Base-by-base conservation (phyloP, 2,797 vertebrate genomes). In the Epinephelus malabaricus region DNA sequence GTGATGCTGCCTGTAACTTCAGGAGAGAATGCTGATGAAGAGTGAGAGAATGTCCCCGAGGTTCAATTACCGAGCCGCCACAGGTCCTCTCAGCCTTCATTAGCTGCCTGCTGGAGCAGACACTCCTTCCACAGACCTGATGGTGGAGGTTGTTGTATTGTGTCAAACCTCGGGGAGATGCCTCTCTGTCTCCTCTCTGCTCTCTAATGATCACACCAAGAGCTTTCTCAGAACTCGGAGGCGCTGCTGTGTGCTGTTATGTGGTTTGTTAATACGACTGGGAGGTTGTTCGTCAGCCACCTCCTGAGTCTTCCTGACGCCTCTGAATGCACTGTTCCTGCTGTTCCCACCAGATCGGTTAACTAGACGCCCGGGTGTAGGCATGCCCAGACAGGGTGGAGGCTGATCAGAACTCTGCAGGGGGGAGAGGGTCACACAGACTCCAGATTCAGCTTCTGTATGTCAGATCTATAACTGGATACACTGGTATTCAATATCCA, bases 11-110 rank as follows among this genome's bases (percentile, higher is more conserved):
- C 60, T 67, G 69, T 49, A 77, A 72, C 77, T 81, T 77, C 73
- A 79, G 82, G 61, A 81, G 74, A 75, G 85, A 27, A 90, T 90
- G 85, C 89, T 93, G 90, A 93, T 92, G 92, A 90, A 87, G 89
- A 89, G 91, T 88, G 85, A 76, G 91, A 85, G 84, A 92, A 89
- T 89, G 89, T 93, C 94, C 93, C 88, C 13, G 67, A 93, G 94
- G 92, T 89, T 92, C 91, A 95, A 93, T 95, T 93, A 94, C 66
- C 15, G 73, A 72, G 84, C 83, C 84, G 46, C 89, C 90, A 82
- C 87, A 89, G 92, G 79, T 89, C 86, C 74, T 86, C 88, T 84
- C 84, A 87, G 90, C 90, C 90, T 83, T 94, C 92, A 94, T 94
- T 91, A 94, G 91, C 89, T 82, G 85, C 90, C 85, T 73, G 76